A percentile compares a stretch with the other conserved stretches of the same genome.
These are phyloP conservation scores for Andrena camellia DNA, from an alignment of 2,888 invertebrate species.

Conservation along the genomic window DNA sequence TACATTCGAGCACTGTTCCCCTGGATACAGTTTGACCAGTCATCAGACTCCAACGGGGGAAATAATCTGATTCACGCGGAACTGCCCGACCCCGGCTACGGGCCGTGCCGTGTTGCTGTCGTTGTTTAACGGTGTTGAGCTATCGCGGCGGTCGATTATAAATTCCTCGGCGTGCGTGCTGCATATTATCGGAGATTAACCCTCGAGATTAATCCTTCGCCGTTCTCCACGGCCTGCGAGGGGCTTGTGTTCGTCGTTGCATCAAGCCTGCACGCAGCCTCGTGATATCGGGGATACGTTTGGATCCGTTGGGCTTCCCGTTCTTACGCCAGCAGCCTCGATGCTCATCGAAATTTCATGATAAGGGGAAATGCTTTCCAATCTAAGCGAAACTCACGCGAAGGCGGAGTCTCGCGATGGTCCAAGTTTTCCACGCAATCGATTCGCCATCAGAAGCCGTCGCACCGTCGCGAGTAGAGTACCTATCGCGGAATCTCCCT, in stretches of 20 bases:
- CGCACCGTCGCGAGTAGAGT: background rate
- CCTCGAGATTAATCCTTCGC: conserved; percentile 3
- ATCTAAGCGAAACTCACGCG: background rate
- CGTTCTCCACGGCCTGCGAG: too few relatives aligned
- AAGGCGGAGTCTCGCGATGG: background rate
- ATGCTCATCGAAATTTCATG: background rate
- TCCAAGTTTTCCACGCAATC: background rate
- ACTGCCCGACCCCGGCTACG: background rate
- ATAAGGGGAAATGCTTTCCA: background rate
- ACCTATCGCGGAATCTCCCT: background rate
- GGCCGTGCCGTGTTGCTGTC: background rate
- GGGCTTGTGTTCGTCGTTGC: too few relatives aligned
- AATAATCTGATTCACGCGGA: conserved; percentile 42
- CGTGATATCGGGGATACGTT: background rate
- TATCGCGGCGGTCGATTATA: conserved; percentile 16
- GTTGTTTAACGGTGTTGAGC: conserved; percentile 9
- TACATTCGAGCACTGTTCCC: conserved; percentile 15
- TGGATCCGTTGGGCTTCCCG: background rate
- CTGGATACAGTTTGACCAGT: conserved; percentile 33
- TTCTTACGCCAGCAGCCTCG: too few relatives aligned
- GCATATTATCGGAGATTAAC: conserved; percentile 29
- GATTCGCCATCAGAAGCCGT: background rate
- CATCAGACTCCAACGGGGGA: conserved; percentile 42
- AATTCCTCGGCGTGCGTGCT: conserved; percentile 2
- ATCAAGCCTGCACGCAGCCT: background rate